These are phyloP conservation scores for Lissonota sp. DNA, from an alignment of 2,888 invertebrate genomes.

Conservation along the genomic window DNA sequence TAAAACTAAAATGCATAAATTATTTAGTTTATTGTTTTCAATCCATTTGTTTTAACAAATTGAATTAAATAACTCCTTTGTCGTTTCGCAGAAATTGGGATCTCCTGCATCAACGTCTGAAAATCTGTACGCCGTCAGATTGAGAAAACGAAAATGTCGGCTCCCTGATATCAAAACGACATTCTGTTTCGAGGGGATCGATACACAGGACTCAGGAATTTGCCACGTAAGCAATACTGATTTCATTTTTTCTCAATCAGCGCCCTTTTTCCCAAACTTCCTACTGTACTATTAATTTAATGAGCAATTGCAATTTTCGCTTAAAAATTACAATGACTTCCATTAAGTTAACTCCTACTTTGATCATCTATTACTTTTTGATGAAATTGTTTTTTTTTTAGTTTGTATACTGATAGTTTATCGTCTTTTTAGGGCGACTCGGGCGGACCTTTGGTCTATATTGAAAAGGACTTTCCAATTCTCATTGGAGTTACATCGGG, in stretches of 20 bases:
- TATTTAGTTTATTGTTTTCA: background rate
- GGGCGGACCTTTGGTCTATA: conserved; percentile 23
- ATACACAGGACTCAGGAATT: conserved; percentile 2
- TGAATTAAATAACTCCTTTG: background rate
- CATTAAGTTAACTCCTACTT: background rate
- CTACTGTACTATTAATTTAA: background rate
- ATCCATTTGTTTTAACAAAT: background rate
- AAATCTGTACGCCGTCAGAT: conserved; percentile 16
- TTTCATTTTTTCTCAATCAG: background rate
- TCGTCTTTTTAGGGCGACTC: conserved; percentile 16
- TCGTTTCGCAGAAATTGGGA: background rate
- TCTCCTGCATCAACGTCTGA: background rate
- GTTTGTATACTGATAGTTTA: too few species aligned
- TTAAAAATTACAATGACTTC: background rate
- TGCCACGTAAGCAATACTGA: conserved; percentile 15
- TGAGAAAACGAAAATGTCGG: conserved; percentile 15
- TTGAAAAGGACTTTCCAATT: background rate
- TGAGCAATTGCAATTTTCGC: background rate
- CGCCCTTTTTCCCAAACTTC: background rate
- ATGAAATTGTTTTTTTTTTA: background rate
- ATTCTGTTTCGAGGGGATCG: conserved; percentile 20
- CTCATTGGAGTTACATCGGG: conserved; percentile 28
- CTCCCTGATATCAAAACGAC: background rate
- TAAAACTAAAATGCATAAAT: background rate
- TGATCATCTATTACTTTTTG: background rate